phyloP scores from a whole-genome alignment of 2,797 vertebrate species.

The Cynodonichthys magdalenae region DNA sequence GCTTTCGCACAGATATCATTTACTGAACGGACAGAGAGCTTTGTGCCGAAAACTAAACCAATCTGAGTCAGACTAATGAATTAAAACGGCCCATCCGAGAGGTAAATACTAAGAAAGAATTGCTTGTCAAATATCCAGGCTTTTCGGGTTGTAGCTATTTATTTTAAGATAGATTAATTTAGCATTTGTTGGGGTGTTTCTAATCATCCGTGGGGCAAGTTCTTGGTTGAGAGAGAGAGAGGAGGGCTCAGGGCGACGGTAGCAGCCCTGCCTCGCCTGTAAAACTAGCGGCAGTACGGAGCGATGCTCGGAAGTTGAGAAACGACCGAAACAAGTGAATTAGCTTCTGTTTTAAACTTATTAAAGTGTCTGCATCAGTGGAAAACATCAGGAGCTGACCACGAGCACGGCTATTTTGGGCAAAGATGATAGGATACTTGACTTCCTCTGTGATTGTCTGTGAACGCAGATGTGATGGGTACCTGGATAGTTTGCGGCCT shows the following conservation, averaged over 20 bases:
- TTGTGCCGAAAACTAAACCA: conserved; percentile 86
- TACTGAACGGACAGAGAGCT: conserved; percentile 82
- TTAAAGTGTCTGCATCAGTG: conserved; percentile 73
- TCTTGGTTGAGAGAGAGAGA: conserved; percentile 57
- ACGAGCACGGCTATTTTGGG: conserved; percentile 27
- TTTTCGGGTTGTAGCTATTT: conserved; percentile 34
- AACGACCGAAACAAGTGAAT: conserved; percentile 81
- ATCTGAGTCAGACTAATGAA: conserved; percentile 84
- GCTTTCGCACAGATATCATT: conserved; percentile 69
- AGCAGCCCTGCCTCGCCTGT: conserved; percentile 66
- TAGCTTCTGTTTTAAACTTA: conserved; percentile 56
- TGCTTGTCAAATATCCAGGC: conserved; percentile 28
- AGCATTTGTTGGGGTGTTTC: conserved; percentile 67
- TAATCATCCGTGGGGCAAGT: conserved; percentile 74
- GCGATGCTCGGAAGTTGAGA: conserved; percentile 80
- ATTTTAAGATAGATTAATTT: conserved; percentile 49
- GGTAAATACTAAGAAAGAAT: conserved; percentile 75
- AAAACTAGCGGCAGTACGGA: conserved; percentile 71
- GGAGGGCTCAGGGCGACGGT: conserved; percentile 73
- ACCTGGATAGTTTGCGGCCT: conserved; percentile 89
- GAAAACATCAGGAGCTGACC: conserved; percentile 25
- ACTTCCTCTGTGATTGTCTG: conserved; percentile 65
- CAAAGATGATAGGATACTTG: conserved; percentile 45
- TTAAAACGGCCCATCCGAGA: conserved; percentile 82
- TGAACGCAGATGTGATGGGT: conserved; percentile 76